Base-by-base conservation (phyloP, 2,797 vertebrate species). In the Nyctibius grandis region DNA sequence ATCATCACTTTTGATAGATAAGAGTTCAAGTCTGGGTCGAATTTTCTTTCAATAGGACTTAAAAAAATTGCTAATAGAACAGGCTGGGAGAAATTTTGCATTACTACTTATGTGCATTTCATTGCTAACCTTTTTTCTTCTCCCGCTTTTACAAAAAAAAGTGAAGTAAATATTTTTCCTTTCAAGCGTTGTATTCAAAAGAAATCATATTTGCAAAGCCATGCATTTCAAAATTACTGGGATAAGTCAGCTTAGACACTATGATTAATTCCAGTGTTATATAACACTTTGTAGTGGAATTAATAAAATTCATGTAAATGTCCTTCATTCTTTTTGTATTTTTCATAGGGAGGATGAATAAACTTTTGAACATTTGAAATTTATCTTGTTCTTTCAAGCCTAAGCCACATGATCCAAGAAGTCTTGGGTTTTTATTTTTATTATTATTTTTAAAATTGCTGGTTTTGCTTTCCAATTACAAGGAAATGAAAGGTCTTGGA, bases 61-160 rank as follows among this genome's bases (percentile, higher is more conserved):
- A 1, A 77, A 86, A 95, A 91, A 96, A 74, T 36, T 89, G 20
- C 4, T 88, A 91, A 54, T 79, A 93, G 29, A 84, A 34, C 65
- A 45, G 45, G 15, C 69, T 87, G 36, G 13, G 20, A 88, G 83
- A 87, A 95, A 70, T 15, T 67, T 83, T 86, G 29, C 86, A 36
- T 38, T 94, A 91, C 38, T 86, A 72, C 20, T 93, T 91, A 78
- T 70, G 63, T 44, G 76, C 91, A 95, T 97, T 89, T 95, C 45
- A 95, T 89, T 88, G 63, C 23, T 51, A 90, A 92, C 6, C 26
- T 72, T 87, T 82, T 80, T 81, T 59, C 42, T 64, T 92, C 14
- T 77, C 10, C 15, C 88, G 15, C 8, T 68, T 78, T 89, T 72
- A 53, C 3, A 42, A 48, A 89, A 90, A 76, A 57, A 61, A 29